These are phyloP conservation scores for Elaphurus davidianus DNA, from an alignment of 2,113 vertebrate species.

Conservation along the genomic window DNA sequence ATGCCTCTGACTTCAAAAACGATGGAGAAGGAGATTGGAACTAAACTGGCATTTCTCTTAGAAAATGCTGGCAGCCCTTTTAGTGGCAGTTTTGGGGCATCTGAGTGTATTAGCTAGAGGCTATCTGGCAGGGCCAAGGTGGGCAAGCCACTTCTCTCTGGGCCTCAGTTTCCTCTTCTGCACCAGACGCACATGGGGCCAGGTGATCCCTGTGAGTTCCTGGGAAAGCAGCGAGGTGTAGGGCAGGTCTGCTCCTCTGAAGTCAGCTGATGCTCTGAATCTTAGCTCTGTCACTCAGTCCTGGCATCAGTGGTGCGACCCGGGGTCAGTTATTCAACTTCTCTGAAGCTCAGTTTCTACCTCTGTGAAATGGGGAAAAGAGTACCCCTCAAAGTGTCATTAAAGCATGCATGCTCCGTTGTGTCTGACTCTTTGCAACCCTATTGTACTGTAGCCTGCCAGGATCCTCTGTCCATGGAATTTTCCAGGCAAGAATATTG, in stretches of 20 bases:
- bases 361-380: not conserved
- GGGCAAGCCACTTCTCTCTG: not conserved
- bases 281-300: not conserved
- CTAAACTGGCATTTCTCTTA: slow-evolving; percentile 31
- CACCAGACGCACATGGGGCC: not conserved
- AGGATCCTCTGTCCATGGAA: not conserved
- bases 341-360: not conserved
- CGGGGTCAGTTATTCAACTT: not conserved
- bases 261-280: not conserved
- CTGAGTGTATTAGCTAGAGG: not conserved
- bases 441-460: not conserved
- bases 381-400: not conserved
- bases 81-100: not conserved
- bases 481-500: not conserved
- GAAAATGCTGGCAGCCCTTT: slow-evolving; percentile 25
- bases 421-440: not conserved
- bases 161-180: not conserved
- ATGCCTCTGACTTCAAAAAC: not conserved
- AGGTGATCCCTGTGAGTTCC: not conserved
- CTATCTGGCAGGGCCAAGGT: not conserved
- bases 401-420: not conserved
- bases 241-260: too few species aligned
- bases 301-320: not conserved
- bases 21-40: not conserved
- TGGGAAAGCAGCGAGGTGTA: rapidly evolving